Evolutionary conservation across 2,888 invertebrate species (phyloP), one percentile per base, ranked within the genome.

Genomic region (Cephus spinipes): DNA sequence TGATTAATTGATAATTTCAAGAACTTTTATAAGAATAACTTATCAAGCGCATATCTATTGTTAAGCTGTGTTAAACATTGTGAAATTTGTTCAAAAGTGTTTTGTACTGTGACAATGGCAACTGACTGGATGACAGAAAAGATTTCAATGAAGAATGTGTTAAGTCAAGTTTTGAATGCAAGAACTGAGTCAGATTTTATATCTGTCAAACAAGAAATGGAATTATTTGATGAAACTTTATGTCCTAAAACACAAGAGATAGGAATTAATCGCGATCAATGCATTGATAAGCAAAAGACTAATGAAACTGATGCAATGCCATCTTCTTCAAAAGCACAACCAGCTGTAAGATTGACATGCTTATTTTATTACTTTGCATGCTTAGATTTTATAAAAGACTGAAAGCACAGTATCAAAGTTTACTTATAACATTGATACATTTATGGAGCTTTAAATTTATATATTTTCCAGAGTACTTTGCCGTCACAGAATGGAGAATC

Each of bases 121-220:
- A 71, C 12, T 33, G 71, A 71, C n/a, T 32, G 33, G 33, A 31
- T 71, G 23, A 31, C 71, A 33, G 31, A 71, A 12, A 12, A 71
- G 31, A 71, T 71, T 71, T 71, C 71, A 31, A 31, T 71, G 33
- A 33, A 71, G 55, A 55, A 23, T 55, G 55, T 55, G 23, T 9
- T 55, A 71, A 31, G 12, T 33, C 31, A 31, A 31, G 71, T 71
- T 32, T 4, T 71, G 32, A 32, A 32, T 32, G 32, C 4, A 33
- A 69, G 31, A 69, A 76, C 73, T 68, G 68, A 78, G 33, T 68
- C 75, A 71, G 71, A 76, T n/a, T 78, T 78, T 31, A 75, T 76
- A 68, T 73, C 75, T 71, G 76, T 76, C 36, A 76, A 78, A 73
- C 15, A 76, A 71, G 78, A 78, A 33, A n/a, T 69, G 23, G 71